Percentiles rank a stretch among this genome's conserved stretches.
Conservation (phyloP, 1,140 invertebrate species). For the Drosophila quadrilineata region DNA sequence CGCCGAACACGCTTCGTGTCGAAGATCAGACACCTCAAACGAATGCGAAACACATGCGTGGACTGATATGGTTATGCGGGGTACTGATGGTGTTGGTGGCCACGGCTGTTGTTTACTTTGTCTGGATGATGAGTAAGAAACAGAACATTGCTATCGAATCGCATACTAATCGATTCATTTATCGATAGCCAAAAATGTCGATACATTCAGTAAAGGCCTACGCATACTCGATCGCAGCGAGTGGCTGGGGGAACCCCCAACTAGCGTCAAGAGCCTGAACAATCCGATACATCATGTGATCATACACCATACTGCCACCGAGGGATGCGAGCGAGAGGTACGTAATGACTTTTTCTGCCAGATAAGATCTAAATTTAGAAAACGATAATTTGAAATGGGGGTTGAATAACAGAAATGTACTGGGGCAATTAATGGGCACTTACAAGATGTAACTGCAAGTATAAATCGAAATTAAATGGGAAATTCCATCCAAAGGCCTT, state of each 20-base stretch:
- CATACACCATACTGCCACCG: slow-evolving; percentile 83
- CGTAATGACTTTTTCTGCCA: neutral
- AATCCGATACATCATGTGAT: slow-evolving; percentile 83
- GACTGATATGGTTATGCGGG: slow-evolving; percentile 36
- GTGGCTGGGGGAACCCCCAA: slow-evolving; percentile 85
- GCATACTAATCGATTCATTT: neutral
- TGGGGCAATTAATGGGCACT: no score
- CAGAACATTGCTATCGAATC: neutral
- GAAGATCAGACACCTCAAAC: slow-evolving; percentile 11
- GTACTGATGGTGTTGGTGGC: slow-evolving; percentile 50
- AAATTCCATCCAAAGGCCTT: no score
- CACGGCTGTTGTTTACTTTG: slow-evolving; percentile 38
- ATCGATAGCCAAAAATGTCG: slow-evolving; percentile 29
- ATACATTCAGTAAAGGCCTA: slow-evolving; percentile 12
- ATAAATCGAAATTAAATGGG: no score
- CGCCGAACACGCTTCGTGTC: neutral
- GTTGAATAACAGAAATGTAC: no score
- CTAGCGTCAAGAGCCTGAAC: slow-evolving; percentile 69
- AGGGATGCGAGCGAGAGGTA: slow-evolving; percentile 82
- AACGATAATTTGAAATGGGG: no score
- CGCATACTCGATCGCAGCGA: slow-evolving; percentile 82
- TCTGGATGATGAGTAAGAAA: slow-evolving; percentile 55
- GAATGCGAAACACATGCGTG: slow-evolving; percentile 15
- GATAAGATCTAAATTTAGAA: neutral
- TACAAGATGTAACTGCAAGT: no score